A percentile compares a stretch with the other conserved stretches of the same genome.
These are phyloP conservation scores for Pterocles orientalis DNA, from an alignment of 2,113 vertebrate species.

Conservation along the genomic window DNA sequence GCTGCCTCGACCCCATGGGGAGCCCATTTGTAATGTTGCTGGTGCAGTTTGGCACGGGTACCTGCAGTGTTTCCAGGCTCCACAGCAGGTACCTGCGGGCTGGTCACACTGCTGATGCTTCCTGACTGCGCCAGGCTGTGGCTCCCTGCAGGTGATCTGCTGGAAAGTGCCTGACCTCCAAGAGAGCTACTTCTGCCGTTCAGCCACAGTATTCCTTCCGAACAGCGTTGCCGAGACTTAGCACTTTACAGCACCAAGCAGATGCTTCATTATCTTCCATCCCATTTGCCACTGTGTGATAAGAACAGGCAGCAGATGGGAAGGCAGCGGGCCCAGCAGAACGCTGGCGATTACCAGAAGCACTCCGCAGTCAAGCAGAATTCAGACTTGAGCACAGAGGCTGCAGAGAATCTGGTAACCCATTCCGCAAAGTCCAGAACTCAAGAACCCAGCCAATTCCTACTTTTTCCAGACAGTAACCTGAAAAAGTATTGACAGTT, in stretches of 20 bases:
- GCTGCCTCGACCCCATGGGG: not conserved
- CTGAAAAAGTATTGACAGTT: not conserved
- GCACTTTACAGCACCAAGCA: not conserved
- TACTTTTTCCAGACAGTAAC: not conserved
- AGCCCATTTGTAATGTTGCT: fast-evolving
- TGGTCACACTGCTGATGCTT: not conserved
- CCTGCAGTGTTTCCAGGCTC: not conserved
- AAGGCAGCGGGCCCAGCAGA: not conserved
- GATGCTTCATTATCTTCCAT: not conserved
- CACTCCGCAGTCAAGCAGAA: not conserved
- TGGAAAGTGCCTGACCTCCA: not conserved
- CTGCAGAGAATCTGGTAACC: not conserved
- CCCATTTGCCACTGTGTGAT: not conserved
- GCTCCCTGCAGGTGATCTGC: not conserved
- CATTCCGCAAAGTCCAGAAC: not conserved
- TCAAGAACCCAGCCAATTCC: not conserved
- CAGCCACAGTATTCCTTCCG: not conserved
- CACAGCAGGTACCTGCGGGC: not conserved
- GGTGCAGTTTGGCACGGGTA: not conserved
- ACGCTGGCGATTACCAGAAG: not conserved
- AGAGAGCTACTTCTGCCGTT: not conserved
- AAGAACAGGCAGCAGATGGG: not conserved
- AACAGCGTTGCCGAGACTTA: not conserved
- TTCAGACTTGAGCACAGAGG: not conserved
- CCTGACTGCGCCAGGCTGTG: not conserved